phyloP scores from a whole-genome alignment of 2,113 vertebrate species.

The Electrona antarctica region DNA sequence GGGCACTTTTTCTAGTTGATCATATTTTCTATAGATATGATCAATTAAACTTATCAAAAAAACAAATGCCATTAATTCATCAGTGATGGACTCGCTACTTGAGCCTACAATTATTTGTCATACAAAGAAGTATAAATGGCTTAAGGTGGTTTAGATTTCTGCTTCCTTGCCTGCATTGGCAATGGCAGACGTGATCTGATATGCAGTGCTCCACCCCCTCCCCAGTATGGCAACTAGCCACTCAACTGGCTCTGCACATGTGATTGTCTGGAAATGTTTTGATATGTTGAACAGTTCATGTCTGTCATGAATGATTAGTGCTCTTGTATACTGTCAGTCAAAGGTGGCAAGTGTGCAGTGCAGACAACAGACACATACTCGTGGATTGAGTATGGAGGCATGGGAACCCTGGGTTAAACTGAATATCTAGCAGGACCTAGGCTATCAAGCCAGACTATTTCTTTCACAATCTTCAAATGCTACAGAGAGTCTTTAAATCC shows the following conservation, averaged over 20 bases:
- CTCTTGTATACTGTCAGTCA: conserved; percentile 56
- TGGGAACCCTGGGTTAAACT: neutral
- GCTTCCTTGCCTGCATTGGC: conserved; percentile 37
- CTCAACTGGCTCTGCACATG: conserved; percentile 41
- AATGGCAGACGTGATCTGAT: conserved; percentile 44
- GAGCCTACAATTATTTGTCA: too few species aligned
- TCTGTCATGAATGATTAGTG: conserved; percentile 70
- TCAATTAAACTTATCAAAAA: too few species aligned
- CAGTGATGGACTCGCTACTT: too few species aligned
- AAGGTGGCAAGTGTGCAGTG: conserved; percentile 53
- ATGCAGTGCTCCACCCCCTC: conserved; percentile 39
- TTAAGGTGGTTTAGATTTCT: conserved; percentile 13
- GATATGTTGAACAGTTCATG: conserved; percentile 72
- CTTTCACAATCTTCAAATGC: too few species aligned
- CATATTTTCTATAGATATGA: too few species aligned
- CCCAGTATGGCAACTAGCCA: conserved; percentile 60
- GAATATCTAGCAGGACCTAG: too few species aligned
- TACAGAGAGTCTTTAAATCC: too few species aligned
- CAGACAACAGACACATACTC: too few species aligned
- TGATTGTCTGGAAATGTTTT: conserved; percentile 74
- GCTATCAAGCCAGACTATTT: too few species aligned
- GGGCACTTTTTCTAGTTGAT: too few species aligned
- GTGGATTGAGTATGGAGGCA: conserved; percentile 23
- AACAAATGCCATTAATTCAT: too few species aligned
- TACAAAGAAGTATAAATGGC: too few species aligned